Evolutionary conservation across 1,140 invertebrate genomes (phyloP), one percentile per base, ranked within the genome.

Genomic region (Maconellicoccus hirsutus): DNA sequence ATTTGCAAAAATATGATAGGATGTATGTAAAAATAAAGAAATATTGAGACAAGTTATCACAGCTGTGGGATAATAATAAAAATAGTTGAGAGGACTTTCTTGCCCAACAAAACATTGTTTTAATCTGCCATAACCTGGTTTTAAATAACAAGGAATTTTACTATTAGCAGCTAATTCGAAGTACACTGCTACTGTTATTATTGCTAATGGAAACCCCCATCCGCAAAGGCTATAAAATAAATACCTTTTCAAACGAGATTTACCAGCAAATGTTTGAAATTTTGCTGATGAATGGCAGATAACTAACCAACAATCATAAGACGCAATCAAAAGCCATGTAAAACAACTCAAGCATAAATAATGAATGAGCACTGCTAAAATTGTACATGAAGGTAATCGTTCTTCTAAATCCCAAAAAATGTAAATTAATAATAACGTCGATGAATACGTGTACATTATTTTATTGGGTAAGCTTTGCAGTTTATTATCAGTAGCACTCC

Each of bases 241-340:
- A 19, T 66, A 26, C 25, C 21, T 25, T 19, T 66, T 66, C 25
- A 19, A 16, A 66, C 22, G 25, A 12, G 21, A 26, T 26, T 66
- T 26, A 4, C 78, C 81, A 38, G 76, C 72, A 27, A 76, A 79
- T 6, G 83, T 79, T 42, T 82, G 71, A 3, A 85, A 75, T 73
- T 84, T 79, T 19, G 77, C 77, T 0, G 83, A 83, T 1, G 83
- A 82, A 72, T 81, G 71, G 59, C 78, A 75, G 7, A 85, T 76
- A 16, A 84, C 84, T 26, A 80, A 75, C 78, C 80, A 86, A 2
- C 86, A 80, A 74, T 86, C 85, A 75, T 81, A 86, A 0, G 84
- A 80, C 77, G 86, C 81, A 0, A 84, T 80, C 59, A 83, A 81
- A 81, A 84, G 85, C 85, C 85, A 86, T 72, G 82, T 82, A 74